A percentile compares a stretch with the other conserved stretches of the same genome.
Conservation (phyloP, 2,113 vertebrate species). For the Ailurus styani region DNA sequence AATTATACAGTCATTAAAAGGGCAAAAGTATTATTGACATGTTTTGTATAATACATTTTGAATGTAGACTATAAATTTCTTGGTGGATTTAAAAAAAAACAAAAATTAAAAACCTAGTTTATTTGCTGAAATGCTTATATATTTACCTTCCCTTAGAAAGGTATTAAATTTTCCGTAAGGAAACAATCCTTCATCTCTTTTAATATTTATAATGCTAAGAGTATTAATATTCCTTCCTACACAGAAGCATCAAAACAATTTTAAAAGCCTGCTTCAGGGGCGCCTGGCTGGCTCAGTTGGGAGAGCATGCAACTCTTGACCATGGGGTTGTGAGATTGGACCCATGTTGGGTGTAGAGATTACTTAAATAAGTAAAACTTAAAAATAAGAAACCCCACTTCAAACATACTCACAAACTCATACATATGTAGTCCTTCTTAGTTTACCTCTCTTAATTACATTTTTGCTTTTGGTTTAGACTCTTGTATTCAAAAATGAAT, state of each 20-base stretch:
- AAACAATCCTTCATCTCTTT: background rate
- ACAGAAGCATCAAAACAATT: background rate
- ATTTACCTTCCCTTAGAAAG: background rate
- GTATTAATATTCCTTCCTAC: background rate
- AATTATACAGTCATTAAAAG: slow-evolving; percentile 57
- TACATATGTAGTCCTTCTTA: background rate
- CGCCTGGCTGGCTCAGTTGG: background rate
- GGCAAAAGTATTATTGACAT: background rate
- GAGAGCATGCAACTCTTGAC: background rate
- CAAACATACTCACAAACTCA: background rate
- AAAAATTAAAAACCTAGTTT: background rate
- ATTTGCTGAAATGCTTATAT: slow-evolving; percentile 36
- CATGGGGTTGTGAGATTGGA: background rate
- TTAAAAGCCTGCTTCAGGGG: background rate
- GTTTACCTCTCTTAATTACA: slow-evolving; percentile 35
- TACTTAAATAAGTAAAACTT: background rate
- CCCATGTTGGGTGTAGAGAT: background rate
- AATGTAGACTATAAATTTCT: slow-evolving; percentile 9
- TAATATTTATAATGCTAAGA: background rate
- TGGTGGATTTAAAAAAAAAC: slow-evolving; percentile 7
- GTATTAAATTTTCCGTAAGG: background rate
- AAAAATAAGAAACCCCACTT: background rate
- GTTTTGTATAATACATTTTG: background rate
- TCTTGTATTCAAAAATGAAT: background rate
- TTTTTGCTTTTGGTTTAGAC: slow-evolving; percentile 23